Percentiles rank a stretch among this genome's conserved stretches.
Conservation (phyloP, 2,797 vertebrate genomes). For the Pterois miles region DNA sequence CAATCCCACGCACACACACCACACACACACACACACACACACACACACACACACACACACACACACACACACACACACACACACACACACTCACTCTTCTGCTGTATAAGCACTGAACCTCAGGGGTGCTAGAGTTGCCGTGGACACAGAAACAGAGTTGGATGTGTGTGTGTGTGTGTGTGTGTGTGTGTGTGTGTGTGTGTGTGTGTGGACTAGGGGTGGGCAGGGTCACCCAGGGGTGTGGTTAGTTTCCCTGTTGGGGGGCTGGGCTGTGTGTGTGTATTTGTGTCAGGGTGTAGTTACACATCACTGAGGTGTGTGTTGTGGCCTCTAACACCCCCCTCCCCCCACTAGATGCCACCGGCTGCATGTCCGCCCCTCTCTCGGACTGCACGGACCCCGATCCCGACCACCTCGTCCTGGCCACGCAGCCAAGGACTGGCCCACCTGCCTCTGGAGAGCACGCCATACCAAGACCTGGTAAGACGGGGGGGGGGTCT, state of each 20-base stretch:
- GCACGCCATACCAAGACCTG: constrained; percentile 87
- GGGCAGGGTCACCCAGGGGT: constrained; percentile 55
- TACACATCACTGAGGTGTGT: constrained; percentile 65
- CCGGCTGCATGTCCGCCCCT: constrained; percentile 76
- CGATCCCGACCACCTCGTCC: constrained; percentile 77
- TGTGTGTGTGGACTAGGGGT: constrained; percentile 7
- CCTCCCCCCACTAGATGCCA: constrained; percentile 75
- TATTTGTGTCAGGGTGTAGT: constrained; percentile 63
- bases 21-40: too few relatives aligned
- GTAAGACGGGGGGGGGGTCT: constrained; percentile 86
- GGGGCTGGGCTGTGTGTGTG: constrained; percentile 36
- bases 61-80: constrained; percentile 19
- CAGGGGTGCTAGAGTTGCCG: constrained; percentile 59
- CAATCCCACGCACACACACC: too few relatives aligned
- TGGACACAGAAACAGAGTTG: constrained; percentile 50
- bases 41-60: constrained; percentile 39
- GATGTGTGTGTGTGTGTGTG: constrained; percentile 11
- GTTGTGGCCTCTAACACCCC: constrained; percentile 57
- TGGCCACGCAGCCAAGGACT: constrained; percentile 81
- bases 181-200: constrained; percentile 10
- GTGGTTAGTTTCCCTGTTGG: constrained; percentile 54
- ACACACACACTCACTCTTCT: constrained; percentile 68
- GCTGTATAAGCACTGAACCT: constrained; percentile 88
- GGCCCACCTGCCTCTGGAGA: constrained; percentile 83
- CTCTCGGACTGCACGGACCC: constrained; percentile 85